Percentiles rank a stretch among this genome's conserved stretches.
Evolutionary conservation across 1,140 invertebrate genomes (phyloP).

Genomic region (Drosophila cardini): DNA sequence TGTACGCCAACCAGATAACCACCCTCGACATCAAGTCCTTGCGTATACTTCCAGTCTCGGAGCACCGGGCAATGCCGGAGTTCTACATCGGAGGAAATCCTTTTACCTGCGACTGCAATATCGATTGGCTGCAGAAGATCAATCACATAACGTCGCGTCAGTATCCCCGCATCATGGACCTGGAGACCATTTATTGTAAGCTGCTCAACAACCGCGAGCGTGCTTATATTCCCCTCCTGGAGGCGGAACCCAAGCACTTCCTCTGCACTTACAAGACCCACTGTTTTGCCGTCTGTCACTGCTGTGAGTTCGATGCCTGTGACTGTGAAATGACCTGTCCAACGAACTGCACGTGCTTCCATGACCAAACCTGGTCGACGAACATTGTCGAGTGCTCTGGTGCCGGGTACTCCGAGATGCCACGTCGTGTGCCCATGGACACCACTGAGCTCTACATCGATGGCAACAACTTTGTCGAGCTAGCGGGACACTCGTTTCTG

Average conservation of each 20-base stretch:
- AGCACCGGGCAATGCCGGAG: constrained; percentile 89
- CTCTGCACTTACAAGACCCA: constrained; percentile 96
- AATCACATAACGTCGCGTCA: constrained; percentile 91
- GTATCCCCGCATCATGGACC: constrained; percentile 95
- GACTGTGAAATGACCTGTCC: constrained; percentile 98
- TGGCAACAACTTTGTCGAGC: constrained; percentile 94
- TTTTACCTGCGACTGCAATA: constrained; percentile 94
- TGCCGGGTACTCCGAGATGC: constrained; percentile 91
- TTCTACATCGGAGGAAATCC: constrained; percentile 95
- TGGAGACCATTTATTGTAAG: constrained; percentile 95
- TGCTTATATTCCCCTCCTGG: constrained; percentile 92
- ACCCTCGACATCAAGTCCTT: constrained; percentile 93
- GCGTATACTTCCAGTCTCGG: constrained; percentile 89
- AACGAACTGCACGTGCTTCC: constrained; percentile 96
- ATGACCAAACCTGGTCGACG: constrained; percentile 96
- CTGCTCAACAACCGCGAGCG: constrained; percentile 93
- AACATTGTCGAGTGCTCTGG: constrained; percentile 96
- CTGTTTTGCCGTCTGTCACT: constrained; percentile 96
- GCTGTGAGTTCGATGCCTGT: constrained; percentile 97
- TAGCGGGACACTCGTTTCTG: constrained; percentile 95
- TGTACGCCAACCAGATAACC: constrained; percentile 93
- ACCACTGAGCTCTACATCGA: constrained; percentile 96
- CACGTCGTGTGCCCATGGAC: constrained; percentile 96
- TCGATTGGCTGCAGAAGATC: constrained; percentile 94
- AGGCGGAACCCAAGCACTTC: constrained; percentile 94